Evolutionary conservation across 2,797 vertebrate genomes (phyloP), one percentile per base, ranked within the genome.

Genomic region (Sylvia borin): DNA sequence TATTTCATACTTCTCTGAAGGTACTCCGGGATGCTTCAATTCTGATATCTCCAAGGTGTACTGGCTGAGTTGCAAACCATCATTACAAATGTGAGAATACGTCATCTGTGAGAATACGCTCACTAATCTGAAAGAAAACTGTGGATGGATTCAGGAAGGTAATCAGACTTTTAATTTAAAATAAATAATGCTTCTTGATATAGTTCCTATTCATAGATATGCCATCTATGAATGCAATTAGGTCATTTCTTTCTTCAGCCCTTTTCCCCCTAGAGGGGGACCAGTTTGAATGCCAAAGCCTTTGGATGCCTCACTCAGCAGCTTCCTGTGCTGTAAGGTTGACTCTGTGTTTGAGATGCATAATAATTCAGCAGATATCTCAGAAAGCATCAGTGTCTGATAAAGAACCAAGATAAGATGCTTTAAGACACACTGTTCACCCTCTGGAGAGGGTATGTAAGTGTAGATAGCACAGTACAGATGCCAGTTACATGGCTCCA

Each of bases 391-490:
- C 50, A 73, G 7, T 7, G 42, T 53, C 48, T 3, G 3, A 75
- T 38, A 75, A 54, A 9, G n/a, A 68, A 32, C 4, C 24, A 40
- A 88, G 74, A 25, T 12, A 88, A 67, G 16, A 24, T 27, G 31
- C 26, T 80, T 19, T n/a, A 51, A 17, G 45, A 43, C 5, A 51
- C 38, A 10, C 19, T 51, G 11, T 38, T 65, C 34, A 67, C 8
- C 19, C 31, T 38, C 17, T 75, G 42, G 7, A 83, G 43, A 40
- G 8, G 51, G 7, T 15, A 19, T 0, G 0, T 68, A 38, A 11
- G 12, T 81, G 21, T 3, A 94, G 43, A 19, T 4, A 53, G 11
- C 11, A 54, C 11, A 54, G 38, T 19, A 62, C 18, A 62, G 36
- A 55, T 45, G 31, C 6, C 51, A 21, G 4, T 24, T 73, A 27